Evolutionary conservation across 2,113 vertebrate genomes (phyloP), one percentile per base, ranked within the genome.

Genomic region (Saccopteryx bilineata): DNA sequence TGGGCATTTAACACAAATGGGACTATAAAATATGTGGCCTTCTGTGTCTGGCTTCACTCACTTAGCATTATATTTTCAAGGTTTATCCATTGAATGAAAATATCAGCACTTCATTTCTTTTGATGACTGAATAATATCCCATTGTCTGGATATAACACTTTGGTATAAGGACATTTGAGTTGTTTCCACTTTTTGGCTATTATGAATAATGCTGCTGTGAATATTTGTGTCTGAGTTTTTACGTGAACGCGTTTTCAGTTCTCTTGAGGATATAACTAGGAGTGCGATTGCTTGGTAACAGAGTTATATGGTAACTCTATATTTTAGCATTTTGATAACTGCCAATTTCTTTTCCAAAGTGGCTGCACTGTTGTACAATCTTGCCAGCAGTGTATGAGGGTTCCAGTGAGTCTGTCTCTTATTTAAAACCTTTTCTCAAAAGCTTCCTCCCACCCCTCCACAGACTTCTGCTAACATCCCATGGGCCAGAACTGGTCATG

Each of bases 21-120:
- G 90, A 52, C 54, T 39, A 31, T 24, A 79, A 5, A 58, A 17
- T 14, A 13, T 24, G 4, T 65, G 68, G 8, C 21, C 39, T 92
- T 80, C 87, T 76, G 60, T 63, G 69, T 76, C 90, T 94, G 89
- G 46, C 21, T 79, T 90, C 81, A 63, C 79, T 76, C 58, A 65
- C 31, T 88, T 61, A 58, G 80, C 56, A 68, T 48, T 23, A 54
- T 69, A 78, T 83, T 91, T 81, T 87, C 65, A 71, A 91, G 26
- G 28, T 21, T 66, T 71, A 52, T 28, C 60, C 23, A 23, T 1
- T 23, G 31, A 82, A 75, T 63, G 46, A 54, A 69, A 91, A 68
- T 65, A 78, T 76, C 9, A 10, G 21, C 61, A 65, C 79, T 84
- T 75, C 12, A 39, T 23, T 79, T 84, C 19, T 95, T 87, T 68